Evolutionary conservation across 2,888 invertebrate genomes (phyloP).

Genomic region (Spisula solida): DNA sequence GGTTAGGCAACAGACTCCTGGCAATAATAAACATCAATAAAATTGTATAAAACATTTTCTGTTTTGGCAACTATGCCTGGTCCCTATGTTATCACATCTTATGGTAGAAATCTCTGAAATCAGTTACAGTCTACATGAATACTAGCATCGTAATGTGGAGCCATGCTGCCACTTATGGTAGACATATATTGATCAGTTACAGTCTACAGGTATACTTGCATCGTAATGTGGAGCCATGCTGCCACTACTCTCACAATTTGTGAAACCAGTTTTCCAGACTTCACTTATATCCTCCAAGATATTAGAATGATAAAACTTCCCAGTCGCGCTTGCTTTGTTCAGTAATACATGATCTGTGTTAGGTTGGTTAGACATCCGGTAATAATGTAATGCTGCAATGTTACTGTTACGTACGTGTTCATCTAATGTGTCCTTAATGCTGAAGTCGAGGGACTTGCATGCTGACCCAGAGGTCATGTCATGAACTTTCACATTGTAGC

Average conservation of each 20-base stretch:
- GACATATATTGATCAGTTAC: conserved; percentile 35
- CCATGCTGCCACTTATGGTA: conserved; percentile 1
- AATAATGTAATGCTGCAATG: conserved; percentile 78
- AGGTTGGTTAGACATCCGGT: conserved; percentile 63
- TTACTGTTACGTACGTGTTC: conserved; percentile 39
- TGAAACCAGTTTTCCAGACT: conserved; percentile 84
- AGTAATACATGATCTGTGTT: conserved; percentile 61
- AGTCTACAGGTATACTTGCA: conserved; percentile 61
- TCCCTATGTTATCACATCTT: too few relatives aligned
- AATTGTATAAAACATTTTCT: too few relatives aligned
- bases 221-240: conserved; percentile 78
- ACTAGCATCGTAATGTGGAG: conserved; percentile 73
- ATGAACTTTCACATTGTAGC: conserved; percentile 73
- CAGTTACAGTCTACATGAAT: conserved; percentile 69
- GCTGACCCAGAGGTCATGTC: background rate
- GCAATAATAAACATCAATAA: too few relatives aligned
- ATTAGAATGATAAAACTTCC: conserved; percentile 51
- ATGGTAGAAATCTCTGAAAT: background rate
- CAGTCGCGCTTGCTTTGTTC: conserved; percentile 1
- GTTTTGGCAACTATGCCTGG: too few relatives aligned
- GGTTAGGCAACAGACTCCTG: too few relatives aligned
- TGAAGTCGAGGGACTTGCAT: conserved; percentile 60
- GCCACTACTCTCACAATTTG: conserved; percentile 79
- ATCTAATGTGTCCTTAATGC: conserved; percentile 54
- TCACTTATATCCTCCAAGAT: conserved; percentile 76